Percentiles rank a stretch among this genome's conserved stretches.
Conservation (phyloP, 2,113 vertebrate genomes). For the Rhadina sibilatrix region DNA sequence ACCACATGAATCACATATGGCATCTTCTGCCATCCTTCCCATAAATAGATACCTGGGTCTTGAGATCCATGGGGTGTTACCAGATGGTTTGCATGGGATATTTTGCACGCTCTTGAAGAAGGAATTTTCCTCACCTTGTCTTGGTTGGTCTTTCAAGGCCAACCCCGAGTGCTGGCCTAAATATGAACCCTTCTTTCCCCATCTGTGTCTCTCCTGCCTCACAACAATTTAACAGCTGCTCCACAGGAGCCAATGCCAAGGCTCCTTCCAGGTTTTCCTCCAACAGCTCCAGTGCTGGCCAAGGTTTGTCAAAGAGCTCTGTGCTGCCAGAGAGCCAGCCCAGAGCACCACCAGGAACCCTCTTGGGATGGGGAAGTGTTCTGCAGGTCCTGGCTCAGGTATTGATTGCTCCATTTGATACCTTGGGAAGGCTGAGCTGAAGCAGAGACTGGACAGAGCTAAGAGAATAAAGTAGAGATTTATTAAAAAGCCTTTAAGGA, state of each 20-base stretch:
- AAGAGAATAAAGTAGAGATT: background rate
- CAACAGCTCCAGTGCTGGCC: background rate
- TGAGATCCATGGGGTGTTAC: too few relatives aligned
- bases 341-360: background rate
- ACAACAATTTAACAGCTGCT: background rate
- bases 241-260: background rate
- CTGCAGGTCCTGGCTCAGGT: background rate
- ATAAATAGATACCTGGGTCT: fast-evolving
- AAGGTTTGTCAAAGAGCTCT: background rate
- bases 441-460: background rate
- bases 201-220: background rate
- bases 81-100: background rate
- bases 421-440: background rate
- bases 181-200: background rate
- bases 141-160: background rate
- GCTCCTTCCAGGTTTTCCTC: background rate
- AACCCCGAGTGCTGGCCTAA: background rate
- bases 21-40: background rate
- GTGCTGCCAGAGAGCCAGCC: background rate
- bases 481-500: background rate
- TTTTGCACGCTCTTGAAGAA: background rate
- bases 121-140: background rate
- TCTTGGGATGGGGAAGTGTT: background rate
- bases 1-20: background rate
- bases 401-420: background rate